These are phyloP conservation scores for Ichneumoninae sp. DNA, from an alignment of 2,888 invertebrate species.

Conservation along the genomic window DNA sequence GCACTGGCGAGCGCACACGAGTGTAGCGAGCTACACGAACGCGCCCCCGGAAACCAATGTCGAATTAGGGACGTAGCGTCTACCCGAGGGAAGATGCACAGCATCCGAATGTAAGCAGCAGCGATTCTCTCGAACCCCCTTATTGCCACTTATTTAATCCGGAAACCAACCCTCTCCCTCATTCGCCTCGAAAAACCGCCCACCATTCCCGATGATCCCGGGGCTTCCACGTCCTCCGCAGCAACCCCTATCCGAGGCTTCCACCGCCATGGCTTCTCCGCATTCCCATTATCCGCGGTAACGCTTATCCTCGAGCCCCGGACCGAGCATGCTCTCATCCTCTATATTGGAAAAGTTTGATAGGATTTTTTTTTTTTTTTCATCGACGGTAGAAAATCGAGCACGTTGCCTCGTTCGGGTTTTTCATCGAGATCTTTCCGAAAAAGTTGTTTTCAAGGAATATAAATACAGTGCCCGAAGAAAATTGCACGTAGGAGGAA, in stretches of 20 bases:
- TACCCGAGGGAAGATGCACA: slow-evolving; percentile 21
- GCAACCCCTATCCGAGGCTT: slow-evolving; percentile 51
- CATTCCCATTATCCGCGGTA: slow-evolving; percentile 60
- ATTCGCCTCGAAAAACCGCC: slow-evolving; percentile 70
- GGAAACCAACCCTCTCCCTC: slow-evolving; percentile 50
- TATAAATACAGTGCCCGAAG: neutral
- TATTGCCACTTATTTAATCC: slow-evolving; percentile 68
- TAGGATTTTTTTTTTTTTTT: slow-evolving; percentile 11
- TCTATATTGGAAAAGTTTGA: slow-evolving; percentile 61
- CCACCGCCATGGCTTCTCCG: slow-evolving; percentile 32
- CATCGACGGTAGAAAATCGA: neutral
- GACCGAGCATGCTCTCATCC: slow-evolving; percentile 6
- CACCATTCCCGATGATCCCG: slow-evolving; percentile 65
- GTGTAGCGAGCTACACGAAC: slow-evolving; percentile 42
- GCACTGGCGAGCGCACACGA: slow-evolving; percentile 32
- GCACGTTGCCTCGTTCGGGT: neutral
- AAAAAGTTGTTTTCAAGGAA: neutral
- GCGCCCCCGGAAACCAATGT: slow-evolving; percentile 56
- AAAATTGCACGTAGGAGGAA: neutral
- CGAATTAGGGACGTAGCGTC: slow-evolving; percentile 60
- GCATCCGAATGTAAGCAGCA: slow-evolving; percentile 12
- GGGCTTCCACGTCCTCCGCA: slow-evolving; percentile 26
- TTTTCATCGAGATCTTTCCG: neutral
- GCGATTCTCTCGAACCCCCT: slow-evolving; percentile 48
- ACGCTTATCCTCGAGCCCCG: slow-evolving; percentile 53